Evolutionary conservation across 2,888 invertebrate genomes (phyloP).

Genomic region (Chloroclystis v-ata): DNA sequence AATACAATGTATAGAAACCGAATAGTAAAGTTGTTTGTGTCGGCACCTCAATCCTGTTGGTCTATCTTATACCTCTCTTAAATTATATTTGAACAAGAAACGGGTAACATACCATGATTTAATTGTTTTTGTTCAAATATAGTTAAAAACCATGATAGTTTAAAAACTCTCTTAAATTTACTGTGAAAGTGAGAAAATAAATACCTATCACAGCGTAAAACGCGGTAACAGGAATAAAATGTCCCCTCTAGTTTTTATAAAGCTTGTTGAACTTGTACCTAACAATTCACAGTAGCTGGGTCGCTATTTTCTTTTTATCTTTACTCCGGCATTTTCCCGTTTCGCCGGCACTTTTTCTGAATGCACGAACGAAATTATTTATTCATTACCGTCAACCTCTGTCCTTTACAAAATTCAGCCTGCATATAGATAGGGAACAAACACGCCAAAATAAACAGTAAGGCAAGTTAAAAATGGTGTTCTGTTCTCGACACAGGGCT

Average conservation of each 20-base stretch:
- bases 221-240: slow-evolving; percentile 3
- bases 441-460: slow-evolving; percentile 46
- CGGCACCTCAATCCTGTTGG: slow-evolving; percentile 11
- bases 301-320: slow-evolving; percentile 27
- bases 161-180: no score
- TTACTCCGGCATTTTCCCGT: slow-evolving; percentile 19
- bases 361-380: slow-evolving; percentile 27
- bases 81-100: no score
- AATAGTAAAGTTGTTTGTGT: slow-evolving; percentile 20
- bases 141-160: no score
- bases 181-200: slow-evolving; percentile 2
- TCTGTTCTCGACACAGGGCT: slow-evolving; percentile 43
- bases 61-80: slow-evolving; percentile 9
- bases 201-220: not conserved
- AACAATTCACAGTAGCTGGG: slow-evolving; percentile 9
- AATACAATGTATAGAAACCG: slow-evolving; percentile 7
- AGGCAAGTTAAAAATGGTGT: slow-evolving; percentile 47
- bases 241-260: slow-evolving; percentile 7
- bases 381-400: slow-evolving; percentile 27
- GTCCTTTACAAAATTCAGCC: slow-evolving; percentile 27
- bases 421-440: slow-evolving; percentile 31
- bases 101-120: no score
- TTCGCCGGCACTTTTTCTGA: slow-evolving; percentile 21
- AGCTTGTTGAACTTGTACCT: slow-evolving; percentile 17
- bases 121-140: no score